Percentiles rank a stretch among this genome's conserved stretches.
Conservation (phyloP, 2,113 vertebrate species). For the Hepsetus odoe region DNA sequence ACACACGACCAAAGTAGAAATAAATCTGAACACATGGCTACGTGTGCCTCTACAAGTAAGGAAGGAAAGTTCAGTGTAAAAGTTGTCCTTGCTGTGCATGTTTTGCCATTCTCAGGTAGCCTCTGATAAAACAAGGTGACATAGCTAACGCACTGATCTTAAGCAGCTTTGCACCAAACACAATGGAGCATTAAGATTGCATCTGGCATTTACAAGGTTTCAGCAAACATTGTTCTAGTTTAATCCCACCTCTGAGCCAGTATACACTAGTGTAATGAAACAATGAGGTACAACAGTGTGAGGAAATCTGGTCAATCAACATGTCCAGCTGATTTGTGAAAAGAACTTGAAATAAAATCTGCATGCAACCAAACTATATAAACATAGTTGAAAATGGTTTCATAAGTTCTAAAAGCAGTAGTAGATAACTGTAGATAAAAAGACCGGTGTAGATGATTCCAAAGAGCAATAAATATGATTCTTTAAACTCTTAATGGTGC, state of each 20-base stretch:
- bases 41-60: not conserved
- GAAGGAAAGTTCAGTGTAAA: not conserved
- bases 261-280: not conserved
- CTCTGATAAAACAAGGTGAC: constrained; percentile 18
- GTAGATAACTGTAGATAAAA: too few relatives aligned
- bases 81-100: not conserved
- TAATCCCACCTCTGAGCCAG: not conserved
- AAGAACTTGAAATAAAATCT: too few relatives aligned
- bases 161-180: constrained; percentile 36
- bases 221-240: not conserved
- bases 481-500: too few relatives aligned
- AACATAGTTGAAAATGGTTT: too few relatives aligned
- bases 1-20: not conserved
- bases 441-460: too few relatives aligned
- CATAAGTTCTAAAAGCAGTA: too few relatives aligned
- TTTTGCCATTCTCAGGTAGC: constrained; percentile 7
- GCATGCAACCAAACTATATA: too few relatives aligned
- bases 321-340: too few relatives aligned
- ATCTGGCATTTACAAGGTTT: constrained; percentile 23
- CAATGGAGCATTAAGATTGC: constrained; percentile 23
- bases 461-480: too few relatives aligned
- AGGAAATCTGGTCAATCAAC: too few relatives aligned
- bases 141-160: not conserved
- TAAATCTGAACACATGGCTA: not conserved
- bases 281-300: too few relatives aligned